A percentile compares a stretch with the other conserved stretches of the same genome.
phyloP scores from a whole-genome alignment of 2,797 vertebrate species.

The Sitta carolinensis region DNA sequence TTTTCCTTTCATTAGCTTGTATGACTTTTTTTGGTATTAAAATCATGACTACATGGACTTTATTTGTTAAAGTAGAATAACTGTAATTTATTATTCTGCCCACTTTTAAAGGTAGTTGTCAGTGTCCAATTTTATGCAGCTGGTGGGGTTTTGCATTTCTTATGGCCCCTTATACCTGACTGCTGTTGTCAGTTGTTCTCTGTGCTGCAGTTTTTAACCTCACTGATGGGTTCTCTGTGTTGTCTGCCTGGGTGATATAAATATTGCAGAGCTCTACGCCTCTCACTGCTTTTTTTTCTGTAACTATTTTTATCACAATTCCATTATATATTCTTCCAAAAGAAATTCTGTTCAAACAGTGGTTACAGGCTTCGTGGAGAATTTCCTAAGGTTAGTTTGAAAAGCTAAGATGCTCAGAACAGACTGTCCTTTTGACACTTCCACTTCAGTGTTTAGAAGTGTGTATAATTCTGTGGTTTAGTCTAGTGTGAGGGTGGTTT shows the following conservation, averaged over 20 bases:
- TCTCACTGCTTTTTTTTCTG: not conserved
- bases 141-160: not conserved
- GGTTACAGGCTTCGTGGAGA: not conserved
- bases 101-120: not conserved
- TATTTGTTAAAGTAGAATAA: not conserved
- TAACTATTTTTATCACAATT: conserved; percentile 21
- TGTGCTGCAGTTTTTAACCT: not conserved
- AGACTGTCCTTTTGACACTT: not conserved
- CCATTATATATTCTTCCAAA: not conserved
- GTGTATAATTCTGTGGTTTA: not conserved
- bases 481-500: not conserved
- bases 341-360: not conserved
- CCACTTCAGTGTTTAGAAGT: not conserved
- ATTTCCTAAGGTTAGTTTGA: not conserved
- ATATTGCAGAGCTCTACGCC: not conserved
- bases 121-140: not conserved
- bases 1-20: conserved; percentile 41
- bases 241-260: not conserved
- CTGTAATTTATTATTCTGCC: not conserved
- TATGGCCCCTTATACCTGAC: not conserved
- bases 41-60: not conserved
- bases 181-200: not conserved
- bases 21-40: conserved; percentile 20
- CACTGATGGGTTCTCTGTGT: not conserved
- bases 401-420: not conserved